phyloP scores from a whole-genome alignment of 2,888 invertebrate species.

The Theristus sp. region DNA sequence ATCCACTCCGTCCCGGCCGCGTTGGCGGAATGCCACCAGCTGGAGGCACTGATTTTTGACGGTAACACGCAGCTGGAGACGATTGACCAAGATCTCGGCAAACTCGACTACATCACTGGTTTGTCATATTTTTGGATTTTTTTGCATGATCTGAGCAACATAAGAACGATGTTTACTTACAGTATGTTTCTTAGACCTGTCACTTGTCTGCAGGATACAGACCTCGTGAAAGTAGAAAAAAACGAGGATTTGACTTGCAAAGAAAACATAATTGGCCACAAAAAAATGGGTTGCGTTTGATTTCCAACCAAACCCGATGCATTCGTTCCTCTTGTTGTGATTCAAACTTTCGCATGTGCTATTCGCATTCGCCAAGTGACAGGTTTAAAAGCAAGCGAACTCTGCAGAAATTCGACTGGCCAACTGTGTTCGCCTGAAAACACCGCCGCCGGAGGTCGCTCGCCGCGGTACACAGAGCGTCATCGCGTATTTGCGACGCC shows the following conservation, averaged over 20 bases:
- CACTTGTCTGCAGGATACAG: no score
- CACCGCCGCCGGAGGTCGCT: conserved; percentile 1
- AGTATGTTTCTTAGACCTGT: no score
- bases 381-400: background rate
- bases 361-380: background rate
- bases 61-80: background rate
- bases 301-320: no score
- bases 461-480: conserved; percentile 22
- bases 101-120: background rate
- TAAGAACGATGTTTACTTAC: no score
- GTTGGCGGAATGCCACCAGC: background rate
- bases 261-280: no score
- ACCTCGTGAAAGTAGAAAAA: no score
- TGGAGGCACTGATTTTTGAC: background rate
- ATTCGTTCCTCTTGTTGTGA: no score
- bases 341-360: no score
- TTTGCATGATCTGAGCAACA: no score
- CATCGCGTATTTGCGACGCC: conserved; percentile 27
- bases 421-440: background rate
- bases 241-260: no score
- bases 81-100: background rate
- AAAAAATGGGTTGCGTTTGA: no score
- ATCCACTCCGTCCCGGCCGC: background rate
- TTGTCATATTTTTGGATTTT: no score
- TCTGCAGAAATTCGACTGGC: background rate